phyloP scores from a whole-genome alignment of 2,888 invertebrate species.

The Gerris lacustris region DNA sequence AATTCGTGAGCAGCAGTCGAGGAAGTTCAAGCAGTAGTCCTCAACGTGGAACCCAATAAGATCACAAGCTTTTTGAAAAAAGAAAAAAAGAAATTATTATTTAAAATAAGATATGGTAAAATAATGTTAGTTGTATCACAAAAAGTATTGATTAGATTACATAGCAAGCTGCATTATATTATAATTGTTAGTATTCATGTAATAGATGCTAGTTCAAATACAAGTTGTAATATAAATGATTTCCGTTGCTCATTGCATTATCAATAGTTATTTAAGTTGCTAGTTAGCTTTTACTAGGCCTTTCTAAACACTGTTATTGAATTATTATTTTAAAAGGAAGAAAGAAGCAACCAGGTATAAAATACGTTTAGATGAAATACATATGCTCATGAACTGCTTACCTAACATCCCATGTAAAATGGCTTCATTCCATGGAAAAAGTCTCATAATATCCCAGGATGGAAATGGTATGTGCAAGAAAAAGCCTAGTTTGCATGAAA shows the following conservation, averaged over 20 bases:
- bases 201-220: no score
- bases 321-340: no score
- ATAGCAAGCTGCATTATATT: no score
- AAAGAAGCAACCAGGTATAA: no score
- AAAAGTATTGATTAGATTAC: background rate
- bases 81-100: background rate
- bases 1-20: conserved; percentile 38
- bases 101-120: background rate
- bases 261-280: no score
- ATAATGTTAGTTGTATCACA: background rate
- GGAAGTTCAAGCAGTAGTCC: conserved; percentile 38
- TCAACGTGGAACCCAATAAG: conserved; percentile 40
- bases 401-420: conserved; percentile 41
- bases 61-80: conserved; percentile 36
- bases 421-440: conserved; percentile 40
- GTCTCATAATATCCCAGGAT: conserved; percentile 40
- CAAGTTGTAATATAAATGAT: no score
- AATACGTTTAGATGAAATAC: no score
- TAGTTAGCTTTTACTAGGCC: no score
- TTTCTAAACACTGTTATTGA: no score
- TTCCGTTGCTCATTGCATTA: no score
- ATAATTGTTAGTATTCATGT: no score
- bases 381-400: conserved; percentile 22
- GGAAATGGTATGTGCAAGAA: conserved; percentile 45
- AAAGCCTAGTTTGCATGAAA: conserved; percentile 39